phyloP scores from a whole-genome alignment of 64 coral and sea anemone species.

The Astreopora myriophthalma region DNA sequence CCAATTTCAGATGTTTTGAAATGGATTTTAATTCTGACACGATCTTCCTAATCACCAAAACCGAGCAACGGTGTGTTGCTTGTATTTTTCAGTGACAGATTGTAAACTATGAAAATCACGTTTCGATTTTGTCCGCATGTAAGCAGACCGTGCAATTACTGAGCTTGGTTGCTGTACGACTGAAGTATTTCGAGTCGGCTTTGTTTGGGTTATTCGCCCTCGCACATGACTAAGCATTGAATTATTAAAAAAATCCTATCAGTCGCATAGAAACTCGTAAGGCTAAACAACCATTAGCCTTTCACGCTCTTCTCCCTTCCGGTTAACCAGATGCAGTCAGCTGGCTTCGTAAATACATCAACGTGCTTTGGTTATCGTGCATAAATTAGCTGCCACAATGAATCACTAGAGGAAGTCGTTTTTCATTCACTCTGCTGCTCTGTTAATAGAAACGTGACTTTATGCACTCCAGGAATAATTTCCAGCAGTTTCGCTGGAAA shows the following conservation, averaged over 20 bases:
- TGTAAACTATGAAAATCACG: background rate
- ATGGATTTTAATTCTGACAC: no score
- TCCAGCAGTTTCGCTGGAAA: background rate
- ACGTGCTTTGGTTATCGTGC: background rate
- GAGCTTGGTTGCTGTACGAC: no score
- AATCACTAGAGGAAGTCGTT: slow-evolving; percentile 2
- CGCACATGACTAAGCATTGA: background rate
- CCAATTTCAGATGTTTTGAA: background rate
- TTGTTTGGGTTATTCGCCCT: background rate
- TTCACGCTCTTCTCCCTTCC: background rate
- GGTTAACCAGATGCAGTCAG: slow-evolving; percentile 2
- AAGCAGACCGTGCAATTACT: background rate
- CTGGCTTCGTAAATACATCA: slow-evolving; percentile 6
- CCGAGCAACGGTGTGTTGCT: background rate
- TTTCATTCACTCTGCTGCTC: background rate
- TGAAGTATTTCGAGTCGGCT: background rate
- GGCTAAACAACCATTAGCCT: background rate
- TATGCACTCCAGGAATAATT: background rate
- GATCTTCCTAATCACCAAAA: background rate
- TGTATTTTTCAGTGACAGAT: background rate
- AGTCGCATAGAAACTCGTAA: background rate
- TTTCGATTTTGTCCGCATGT: background rate
- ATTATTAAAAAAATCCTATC: background rate
- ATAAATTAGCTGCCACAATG: slow-evolving; percentile 2
- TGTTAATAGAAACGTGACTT: background rate